A percentile compares a stretch with the other conserved stretches of the same genome.
Evolutionary conservation across 2,113 vertebrate genomes (phyloP).

Genomic region (Lates calcarifer): DNA sequence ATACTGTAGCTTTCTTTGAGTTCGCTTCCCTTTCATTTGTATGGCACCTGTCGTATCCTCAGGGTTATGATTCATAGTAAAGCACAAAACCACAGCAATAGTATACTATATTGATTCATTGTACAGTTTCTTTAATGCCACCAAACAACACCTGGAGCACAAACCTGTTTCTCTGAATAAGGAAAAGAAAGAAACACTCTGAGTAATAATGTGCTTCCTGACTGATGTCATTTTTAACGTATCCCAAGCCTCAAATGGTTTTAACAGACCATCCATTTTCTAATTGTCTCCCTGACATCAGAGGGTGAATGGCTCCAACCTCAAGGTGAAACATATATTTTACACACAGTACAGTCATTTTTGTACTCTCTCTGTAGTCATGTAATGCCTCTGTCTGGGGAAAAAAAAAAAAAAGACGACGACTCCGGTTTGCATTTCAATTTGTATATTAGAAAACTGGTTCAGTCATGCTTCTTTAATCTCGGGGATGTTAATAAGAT

Average conservation of each 20-base stretch:
- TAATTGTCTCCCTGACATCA: constrained; percentile 44
- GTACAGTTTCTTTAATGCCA: constrained; percentile 26
- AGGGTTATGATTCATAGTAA: constrained; percentile 38
- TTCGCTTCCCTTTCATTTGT: constrained; percentile 18
- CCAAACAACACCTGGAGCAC: constrained; percentile 9
- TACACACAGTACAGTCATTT: constrained; percentile 17
- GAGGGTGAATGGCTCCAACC: constrained; percentile 17
- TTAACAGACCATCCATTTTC: constrained; percentile 39
- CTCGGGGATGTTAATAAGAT: constrained; percentile 34
- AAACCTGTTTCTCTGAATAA: background rate
- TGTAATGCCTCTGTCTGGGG: constrained; percentile 2
- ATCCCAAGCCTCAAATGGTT: constrained; percentile 48
- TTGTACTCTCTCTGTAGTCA: background rate
- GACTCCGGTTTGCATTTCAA: constrained; percentile 6
- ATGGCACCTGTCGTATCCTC: constrained; percentile 32
- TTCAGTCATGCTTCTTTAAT: constrained; percentile 41
- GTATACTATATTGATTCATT: constrained; percentile 25
- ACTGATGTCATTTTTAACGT: constrained; percentile 41
- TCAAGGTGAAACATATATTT: constrained; percentile 32
- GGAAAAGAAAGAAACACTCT: constrained; percentile 2
- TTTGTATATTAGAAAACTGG: constrained; percentile 40
- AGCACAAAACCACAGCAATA: constrained; percentile 26
- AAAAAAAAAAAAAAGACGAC: background rate
- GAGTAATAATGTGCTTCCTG: constrained; percentile 13
- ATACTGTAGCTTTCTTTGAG: constrained; percentile 16